These are phyloP conservation scores for Synodontis membranacea DNA, from an alignment of 2,113 vertebrate species.

Conservation along the genomic window DNA sequence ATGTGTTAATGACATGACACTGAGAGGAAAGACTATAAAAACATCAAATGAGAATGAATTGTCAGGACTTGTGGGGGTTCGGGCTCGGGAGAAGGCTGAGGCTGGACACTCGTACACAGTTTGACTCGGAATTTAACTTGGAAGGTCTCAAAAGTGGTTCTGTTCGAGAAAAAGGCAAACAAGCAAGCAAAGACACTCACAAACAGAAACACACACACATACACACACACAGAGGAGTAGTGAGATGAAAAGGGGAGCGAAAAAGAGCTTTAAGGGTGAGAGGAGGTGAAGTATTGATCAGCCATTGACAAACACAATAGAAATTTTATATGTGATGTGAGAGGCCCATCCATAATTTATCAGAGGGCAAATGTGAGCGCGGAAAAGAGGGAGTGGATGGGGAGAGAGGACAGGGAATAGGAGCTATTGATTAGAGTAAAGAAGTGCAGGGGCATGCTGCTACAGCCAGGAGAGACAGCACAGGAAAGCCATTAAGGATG, in stretches of 20 bases:
- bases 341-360: conserved; percentile 95
- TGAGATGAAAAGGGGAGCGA: conserved; percentile 35
- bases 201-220: conserved; percentile 57
- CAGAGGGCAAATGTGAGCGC: conserved; percentile 86
- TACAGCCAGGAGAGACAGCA: conserved; percentile 62
- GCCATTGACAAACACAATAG: conserved; percentile 90
- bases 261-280: conserved; percentile 77
- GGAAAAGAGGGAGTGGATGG: conserved; percentile 48
- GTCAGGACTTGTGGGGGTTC: neutral
- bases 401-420: conserved; percentile 78
- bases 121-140: conserved; percentile 50
- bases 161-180: conserved; percentile 57
- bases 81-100: conserved; percentile 23
- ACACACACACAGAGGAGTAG: conserved; percentile 64
- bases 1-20: conserved; percentile 62
- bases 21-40: conserved; percentile 39
- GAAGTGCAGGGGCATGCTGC: conserved; percentile 72
- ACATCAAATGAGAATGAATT: neutral
- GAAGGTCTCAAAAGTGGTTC: conserved; percentile 59
- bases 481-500: conserved; percentile 93
- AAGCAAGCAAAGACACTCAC: conserved; percentile 60
- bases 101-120: conserved; percentile 50
- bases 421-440: conserved; percentile 88
- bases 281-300: conserved; percentile 85
- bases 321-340: conserved; percentile 90